These are phyloP conservation scores for Schizaphis graminum DNA, from an alignment of 2,888 invertebrate species.

Conservation along the genomic window DNA sequence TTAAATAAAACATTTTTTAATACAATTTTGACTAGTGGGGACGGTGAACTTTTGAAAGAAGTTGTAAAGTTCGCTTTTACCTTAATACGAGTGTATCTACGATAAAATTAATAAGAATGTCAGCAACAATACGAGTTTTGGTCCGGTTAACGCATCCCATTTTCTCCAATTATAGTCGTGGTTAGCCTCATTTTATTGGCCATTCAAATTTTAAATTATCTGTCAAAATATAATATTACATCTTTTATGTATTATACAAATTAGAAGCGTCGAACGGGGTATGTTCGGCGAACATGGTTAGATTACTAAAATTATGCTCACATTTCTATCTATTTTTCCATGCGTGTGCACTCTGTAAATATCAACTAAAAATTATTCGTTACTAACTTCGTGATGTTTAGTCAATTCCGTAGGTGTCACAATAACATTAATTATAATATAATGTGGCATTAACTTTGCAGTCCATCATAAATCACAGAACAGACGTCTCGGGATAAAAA, in stretches of 20 bases:
- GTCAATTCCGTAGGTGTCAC: neutral
- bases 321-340: neutral
- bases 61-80: neutral
- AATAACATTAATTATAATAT: neutral
- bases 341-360: neutral
- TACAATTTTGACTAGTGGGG: neutral
- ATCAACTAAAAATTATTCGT: neutral
- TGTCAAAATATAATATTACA: neutral
- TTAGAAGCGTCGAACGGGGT: neutral
- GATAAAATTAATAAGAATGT: neutral
- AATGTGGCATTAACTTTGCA: neutral
- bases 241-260: neutral
- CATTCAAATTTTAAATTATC: neutral
- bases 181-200: neutral
- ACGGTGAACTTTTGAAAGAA: neutral
- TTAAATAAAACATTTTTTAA: neutral
- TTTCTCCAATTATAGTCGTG: neutral
- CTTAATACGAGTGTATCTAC: neutral
- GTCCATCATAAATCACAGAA: neutral
- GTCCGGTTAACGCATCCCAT: neutral
- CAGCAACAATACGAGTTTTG: neutral
- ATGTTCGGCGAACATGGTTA: neutral
- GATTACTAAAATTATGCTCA: neutral
- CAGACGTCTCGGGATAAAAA: neutral
- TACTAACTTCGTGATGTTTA: neutral